phyloP scores from a whole-genome alignment of 2,888 invertebrate genomes.

The Amiota minor region DNA sequence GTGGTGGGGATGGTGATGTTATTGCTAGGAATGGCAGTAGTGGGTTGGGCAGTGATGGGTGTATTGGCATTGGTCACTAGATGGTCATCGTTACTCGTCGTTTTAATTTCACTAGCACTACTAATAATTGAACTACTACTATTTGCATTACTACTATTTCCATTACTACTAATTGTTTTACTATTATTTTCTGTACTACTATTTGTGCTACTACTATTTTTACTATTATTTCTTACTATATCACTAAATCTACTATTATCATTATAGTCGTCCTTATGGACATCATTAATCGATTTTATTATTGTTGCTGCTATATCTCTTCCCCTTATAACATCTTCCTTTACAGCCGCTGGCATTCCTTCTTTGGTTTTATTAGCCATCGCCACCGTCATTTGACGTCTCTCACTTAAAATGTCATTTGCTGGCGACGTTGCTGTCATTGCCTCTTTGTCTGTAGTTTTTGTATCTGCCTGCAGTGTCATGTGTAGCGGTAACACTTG shows the following conservation, averaged over 20 bases:
- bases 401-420: conserved; percentile 35
- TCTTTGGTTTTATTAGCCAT: conserved; percentile 46
- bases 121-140: conserved; percentile 26
- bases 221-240: conserved; percentile 3
- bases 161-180: conserved; percentile 36
- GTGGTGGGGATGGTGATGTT: too few relatives aligned
- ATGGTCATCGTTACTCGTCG: conserved; percentile 23
- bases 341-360: conserved; percentile 19
- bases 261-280: neutral
- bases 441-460: neutral
- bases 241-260: conserved; percentile 36
- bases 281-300: conserved; percentile 29
- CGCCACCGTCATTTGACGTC: neutral
- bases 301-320: neutral
- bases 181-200: conserved; percentile 17
- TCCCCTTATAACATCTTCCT: neutral
- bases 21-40: too few relatives aligned
- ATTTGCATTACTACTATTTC: conserved; percentile 24
- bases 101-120: conserved; percentile 23
- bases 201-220: neutral
- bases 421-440: conserved; percentile 6
- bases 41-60: too few relatives aligned
- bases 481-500: conserved; percentile 50
- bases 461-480: conserved; percentile 47
- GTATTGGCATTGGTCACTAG: conserved; percentile 10